Evolutionary conservation across 2,797 vertebrate species (phyloP), one percentile per base, ranked within the genome.

Genomic region (Sebastes paucispinis): DNA sequence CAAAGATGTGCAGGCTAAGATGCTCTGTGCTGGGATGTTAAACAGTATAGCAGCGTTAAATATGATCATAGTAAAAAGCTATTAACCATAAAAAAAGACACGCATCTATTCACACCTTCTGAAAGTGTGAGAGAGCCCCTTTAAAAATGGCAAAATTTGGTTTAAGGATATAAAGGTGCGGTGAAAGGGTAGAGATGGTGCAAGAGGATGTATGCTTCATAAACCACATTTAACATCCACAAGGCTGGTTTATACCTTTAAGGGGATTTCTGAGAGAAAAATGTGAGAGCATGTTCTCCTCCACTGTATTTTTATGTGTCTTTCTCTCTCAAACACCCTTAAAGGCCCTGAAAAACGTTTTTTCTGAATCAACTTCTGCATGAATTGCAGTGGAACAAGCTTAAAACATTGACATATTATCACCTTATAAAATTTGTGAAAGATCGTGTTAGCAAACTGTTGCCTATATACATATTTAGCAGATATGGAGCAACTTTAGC

Each of bases 31-130:
- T 16, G 27, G 8, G 12, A 11, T 13, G 25, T 20, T 68, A 59
- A 75, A 66, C 32, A 5, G 8, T 16, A 29, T 2, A 69, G 66
- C 29, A 13, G 31, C 16, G 20, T 77, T 58, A 24, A 79, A 54
- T 82, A 65, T 6, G 3, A 60, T 58, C 8, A 22, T 14, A 73
- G 57, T 65, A 81, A 83, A 87, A 85, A 73, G 58, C 8, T 63
- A 57, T 84, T 60, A 74, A 29, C 58, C 73, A 65, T 55, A n/a
- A 72, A 72, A 43, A 47, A 8, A 50, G 34, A 73, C 20, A 81
- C 32, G 59, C 24, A 1, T 20, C 11, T 55, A 67, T 12, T 73
- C 27, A 60, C 31, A 31, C 8, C 50, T 70, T 60, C 60, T 32
- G 8, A 78, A 68, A 25, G 60, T 31, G 32, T 3, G 1, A 32